phyloP scores from a whole-genome alignment of 2,888 invertebrate species.

The Trichogramma evanescens region DNA sequence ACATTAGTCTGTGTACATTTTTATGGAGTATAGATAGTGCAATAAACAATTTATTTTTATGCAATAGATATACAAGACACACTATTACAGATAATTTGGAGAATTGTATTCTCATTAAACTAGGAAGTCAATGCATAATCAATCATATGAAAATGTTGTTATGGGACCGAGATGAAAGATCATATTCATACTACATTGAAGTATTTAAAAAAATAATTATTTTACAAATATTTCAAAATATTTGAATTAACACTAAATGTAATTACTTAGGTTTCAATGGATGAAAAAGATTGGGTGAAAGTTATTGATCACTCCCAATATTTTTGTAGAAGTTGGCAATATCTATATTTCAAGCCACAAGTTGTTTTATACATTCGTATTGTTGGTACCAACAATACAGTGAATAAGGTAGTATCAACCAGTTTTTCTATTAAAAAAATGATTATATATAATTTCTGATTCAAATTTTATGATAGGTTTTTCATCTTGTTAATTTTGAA shows the following conservation, averaged over 20 bases:
- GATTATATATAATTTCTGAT: slow-evolving; percentile 6
- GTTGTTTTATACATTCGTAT: slow-evolving; percentile 79
- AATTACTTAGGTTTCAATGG: slow-evolving; percentile 67
- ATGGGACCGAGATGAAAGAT: slow-evolving; percentile 88
- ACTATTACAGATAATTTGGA: slow-evolving; percentile 71
- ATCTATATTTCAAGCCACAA: slow-evolving; percentile 80
- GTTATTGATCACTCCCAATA: slow-evolving; percentile 88
- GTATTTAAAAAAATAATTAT: slow-evolving; percentile 22
- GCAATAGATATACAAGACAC: slow-evolving; percentile 71
- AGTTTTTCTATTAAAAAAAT: not conserved
- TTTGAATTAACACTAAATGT: slow-evolving; percentile 5
- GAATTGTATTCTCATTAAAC: slow-evolving; percentile 78
- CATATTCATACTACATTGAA: slow-evolving; percentile 85
- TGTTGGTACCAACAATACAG: slow-evolving; percentile 90
- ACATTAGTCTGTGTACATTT: not conserved
- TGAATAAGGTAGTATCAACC: slow-evolving; percentile 66
- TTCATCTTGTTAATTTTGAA: slow-evolving; percentile 89
- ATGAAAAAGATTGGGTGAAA: slow-evolving; percentile 89
- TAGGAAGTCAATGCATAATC: slow-evolving; percentile 79
- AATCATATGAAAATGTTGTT: slow-evolving; percentile 88
- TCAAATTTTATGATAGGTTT: slow-evolving; percentile 53
- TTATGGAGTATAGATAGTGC: not conserved
- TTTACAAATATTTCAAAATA: not conserved
- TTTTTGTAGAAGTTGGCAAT: slow-evolving; percentile 95
- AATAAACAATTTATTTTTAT: slow-evolving; percentile 4